Base-by-base conservation (phyloP, 2,888 invertebrate genomes). In the Drosophila hamatofila region DNA sequence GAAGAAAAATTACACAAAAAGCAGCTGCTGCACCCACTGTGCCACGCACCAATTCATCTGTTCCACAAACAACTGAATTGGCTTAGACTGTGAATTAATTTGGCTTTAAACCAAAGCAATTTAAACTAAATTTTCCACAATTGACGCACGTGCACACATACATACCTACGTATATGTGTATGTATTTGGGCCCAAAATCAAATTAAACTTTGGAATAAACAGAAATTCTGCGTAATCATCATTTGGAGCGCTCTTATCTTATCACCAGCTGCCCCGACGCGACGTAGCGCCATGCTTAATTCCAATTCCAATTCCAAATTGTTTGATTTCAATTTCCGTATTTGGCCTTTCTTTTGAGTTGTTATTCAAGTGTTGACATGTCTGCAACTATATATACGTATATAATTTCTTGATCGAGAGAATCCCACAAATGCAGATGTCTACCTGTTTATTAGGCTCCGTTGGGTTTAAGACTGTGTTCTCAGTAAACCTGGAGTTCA, bases 31-130 rank as follows among this genome's bases (percentile, higher is more conserved):
- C 57, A 5, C 49, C 67, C 62, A 55, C 33, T 41, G 70, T 57
- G 57, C 70, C 67, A 68, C 70, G 67, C 67, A 68, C 70, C 42
- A 69, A 58, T 69, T 68, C 70, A 33, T 69, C 37, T 57, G 57
- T n/a, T 33, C 37, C 16, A 39, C 11, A 55, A 48, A 46, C 16
- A 23, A 23, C 7, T 35, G 39, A 39, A 27, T 25, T 54, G 54
- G 37, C 33, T 39, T 39, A 54, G 39, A 52, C 23, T 52, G 16
- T 16, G 37, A 8, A 52, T 37, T 44, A 23, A 44, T 12, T 35
- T 23, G 44, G 54, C 44, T 57, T 33, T 3, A 23, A 35, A 2
- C 6, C 3, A 12, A n/a, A 35, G 9, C 11, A 39, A 39, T 44
- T 57, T n/a, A 2, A 16, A 21, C 4, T 21, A 16, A 6, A 11